Base-by-base conservation (phyloP, 2,113 vertebrate species). In the Marmota flaviventris region DNA sequence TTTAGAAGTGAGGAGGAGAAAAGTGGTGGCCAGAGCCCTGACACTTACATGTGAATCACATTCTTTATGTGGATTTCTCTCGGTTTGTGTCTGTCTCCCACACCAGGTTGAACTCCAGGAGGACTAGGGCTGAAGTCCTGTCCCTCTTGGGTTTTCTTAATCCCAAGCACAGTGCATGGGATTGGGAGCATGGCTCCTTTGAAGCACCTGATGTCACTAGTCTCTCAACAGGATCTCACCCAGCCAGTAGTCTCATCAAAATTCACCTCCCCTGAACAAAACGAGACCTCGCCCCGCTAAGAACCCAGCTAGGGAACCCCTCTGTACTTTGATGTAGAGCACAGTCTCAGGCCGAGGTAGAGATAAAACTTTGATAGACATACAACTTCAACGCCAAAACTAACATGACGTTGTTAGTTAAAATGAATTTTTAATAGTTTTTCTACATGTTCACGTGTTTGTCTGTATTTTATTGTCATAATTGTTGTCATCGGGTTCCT, bases 361-460 rank as follows among this genome's bases (percentile, higher is more conserved):
- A 69, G 51, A 32, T 29, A 45, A 65, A 82, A 69, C 83, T 53
- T 82, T 12, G 34, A 70, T 56, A 42, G n/a, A 67, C 81, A 63
- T 20, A 24, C 17, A 42, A 65, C 45, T 96, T 91, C 67, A 65
- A 70, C 63, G 61, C 81, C 87, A 77, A 67, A 91, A 51, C 67
- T 63, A 77, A 78, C 37, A 0, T 20, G n/a, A 83, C 53, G 61
- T 89, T 73, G 63, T 75, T 63, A 17, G 37, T 75, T 83, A 61
- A 76, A 29, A 29, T 84, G 79, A 65, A 53, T 48, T 63, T 63
- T 34, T 25, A 32, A 25, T 88, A 67, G n/a, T 76, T 56, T 90
- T 76, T 65, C 45, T 32, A 39, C 5, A 42, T 70, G 34, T 84
- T 76, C 39, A 0, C 42, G 9, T 73, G 48, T 85, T 92, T 39